Evolutionary conservation across 2,888 invertebrate species (phyloP).

Genomic region (Latrodectus elegans): DNA sequence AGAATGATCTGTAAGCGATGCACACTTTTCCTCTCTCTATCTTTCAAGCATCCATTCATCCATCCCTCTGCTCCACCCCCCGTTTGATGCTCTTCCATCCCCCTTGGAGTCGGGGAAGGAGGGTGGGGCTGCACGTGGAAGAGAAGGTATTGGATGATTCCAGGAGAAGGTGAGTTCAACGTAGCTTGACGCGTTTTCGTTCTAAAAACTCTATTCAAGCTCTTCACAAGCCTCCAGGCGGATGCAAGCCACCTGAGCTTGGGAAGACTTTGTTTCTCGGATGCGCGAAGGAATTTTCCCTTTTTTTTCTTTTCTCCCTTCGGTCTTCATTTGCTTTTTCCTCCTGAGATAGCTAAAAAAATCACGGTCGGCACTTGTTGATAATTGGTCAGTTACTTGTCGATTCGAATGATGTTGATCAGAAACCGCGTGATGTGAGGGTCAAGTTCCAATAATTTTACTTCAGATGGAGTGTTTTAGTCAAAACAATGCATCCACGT

Average conservation of each 20-base stretch:
- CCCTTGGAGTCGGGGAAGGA: conserved; percentile 13
- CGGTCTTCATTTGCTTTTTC: conserved; percentile 22
- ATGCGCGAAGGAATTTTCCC: not conserved
- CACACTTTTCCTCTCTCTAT: not conserved
- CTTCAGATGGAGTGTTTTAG: too few species aligned
- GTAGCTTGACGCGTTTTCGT: conserved; percentile 55
- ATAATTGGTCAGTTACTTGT: not conserved
- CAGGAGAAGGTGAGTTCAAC: conserved; percentile 36
- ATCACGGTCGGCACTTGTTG: not conserved
- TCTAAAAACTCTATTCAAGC: conserved; percentile 63
- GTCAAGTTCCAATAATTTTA: too few species aligned
- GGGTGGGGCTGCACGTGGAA: conserved; percentile 9
- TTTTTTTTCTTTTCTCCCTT: not conserved
- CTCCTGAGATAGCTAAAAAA: not conserved
- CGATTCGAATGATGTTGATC: too few species aligned
- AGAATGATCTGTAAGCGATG: not conserved
- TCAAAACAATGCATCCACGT: too few species aligned
- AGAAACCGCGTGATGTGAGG: too few species aligned
- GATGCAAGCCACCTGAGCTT: conserved; percentile 20
- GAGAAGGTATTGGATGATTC: conserved; percentile 61
- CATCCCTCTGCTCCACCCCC: conserved; percentile 48
- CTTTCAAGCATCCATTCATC: conserved; percentile 13
- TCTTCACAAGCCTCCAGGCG: conserved; percentile 42
- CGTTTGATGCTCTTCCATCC: conserved; percentile 32
- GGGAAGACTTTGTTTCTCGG: not conserved